These are phyloP conservation scores for Polia nebulosa DNA, from an alignment of 2,888 invertebrate genomes.

Conservation along the genomic window DNA sequence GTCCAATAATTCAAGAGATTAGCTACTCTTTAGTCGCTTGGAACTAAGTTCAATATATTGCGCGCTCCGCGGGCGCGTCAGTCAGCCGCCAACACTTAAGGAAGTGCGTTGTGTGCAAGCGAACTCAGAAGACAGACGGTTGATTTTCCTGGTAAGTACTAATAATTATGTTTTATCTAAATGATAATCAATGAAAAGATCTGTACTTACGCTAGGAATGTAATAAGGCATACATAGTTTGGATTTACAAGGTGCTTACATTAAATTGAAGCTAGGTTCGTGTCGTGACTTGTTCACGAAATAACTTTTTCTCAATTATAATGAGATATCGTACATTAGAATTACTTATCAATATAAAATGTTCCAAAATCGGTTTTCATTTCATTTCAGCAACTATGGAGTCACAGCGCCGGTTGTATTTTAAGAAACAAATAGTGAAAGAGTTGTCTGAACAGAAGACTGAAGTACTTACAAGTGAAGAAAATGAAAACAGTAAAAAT, in stretches of 20 bases:
- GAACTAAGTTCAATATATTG: slow-evolving; percentile 4
- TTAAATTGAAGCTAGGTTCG: not conserved
- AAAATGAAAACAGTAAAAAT: slow-evolving; percentile 9
- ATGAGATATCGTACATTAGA: too few species aligned
- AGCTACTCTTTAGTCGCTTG: not conserved
- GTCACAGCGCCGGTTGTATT: slow-evolving; percentile 20
- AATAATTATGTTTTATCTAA: slow-evolving; percentile 1
- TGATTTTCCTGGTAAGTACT: not conserved
- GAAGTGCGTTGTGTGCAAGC: not conserved
- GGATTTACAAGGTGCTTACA: not conserved
- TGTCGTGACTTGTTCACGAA: not conserved
- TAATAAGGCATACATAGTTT: not conserved
- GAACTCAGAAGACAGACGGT: not conserved
- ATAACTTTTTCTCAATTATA: not conserved
- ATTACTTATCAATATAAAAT: slow-evolving; percentile 7
- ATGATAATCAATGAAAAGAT: not conserved
- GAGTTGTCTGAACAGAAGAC: slow-evolving; percentile 21
- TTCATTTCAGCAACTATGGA: slow-evolving; percentile 18
- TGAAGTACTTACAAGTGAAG: slow-evolving; percentile 2
- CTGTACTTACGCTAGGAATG: not conserved
- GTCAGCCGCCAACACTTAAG: not conserved
- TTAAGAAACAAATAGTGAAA: slow-evolving; percentile 21
- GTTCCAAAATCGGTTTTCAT: slow-evolving; percentile 4
- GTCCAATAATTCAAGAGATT: not conserved
- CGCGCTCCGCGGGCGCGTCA: slow-evolving; percentile 2